These are phyloP conservation scores for Hippopotamus amphibius DNA, from an alignment of 2,113 vertebrate genomes.

Conservation along the genomic window DNA sequence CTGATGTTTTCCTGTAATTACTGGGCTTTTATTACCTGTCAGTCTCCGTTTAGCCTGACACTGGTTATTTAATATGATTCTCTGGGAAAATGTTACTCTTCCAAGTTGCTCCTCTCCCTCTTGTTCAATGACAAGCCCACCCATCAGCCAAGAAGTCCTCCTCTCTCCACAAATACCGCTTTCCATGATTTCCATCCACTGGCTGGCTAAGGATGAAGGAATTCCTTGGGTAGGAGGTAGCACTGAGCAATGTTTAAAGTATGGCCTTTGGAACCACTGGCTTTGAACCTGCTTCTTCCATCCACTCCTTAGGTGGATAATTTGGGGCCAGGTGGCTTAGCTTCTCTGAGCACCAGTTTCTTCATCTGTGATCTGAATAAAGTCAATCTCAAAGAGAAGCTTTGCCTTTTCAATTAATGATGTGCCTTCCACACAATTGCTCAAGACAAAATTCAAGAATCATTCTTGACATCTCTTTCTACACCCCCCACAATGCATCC, in stretches of 20 bases:
- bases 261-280: background rate
- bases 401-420: background rate
- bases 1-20: slow-evolving; percentile 79
- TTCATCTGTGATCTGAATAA: background rate
- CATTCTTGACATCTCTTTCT: background rate
- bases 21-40: slow-evolving; percentile 82
- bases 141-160: background rate
- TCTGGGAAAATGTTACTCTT: slow-evolving; percentile 75
- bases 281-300: background rate
- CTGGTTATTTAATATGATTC: slow-evolving; percentile 72
- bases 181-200: background rate
- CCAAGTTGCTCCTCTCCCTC: slow-evolving; percentile 44
- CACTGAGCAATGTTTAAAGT: background rate
- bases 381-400: background rate
- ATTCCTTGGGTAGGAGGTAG: background rate
- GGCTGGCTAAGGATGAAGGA: background rate
- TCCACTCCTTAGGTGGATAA: background rate
- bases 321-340: background rate
- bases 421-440: background rate
- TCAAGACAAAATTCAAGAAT: background rate
- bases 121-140: background rate
- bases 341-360: background rate
- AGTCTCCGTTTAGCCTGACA: slow-evolving; percentile 76
- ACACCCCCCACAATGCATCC: background rate
- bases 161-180: too few relatives aligned